A percentile compares a stretch with the other conserved stretches of the same genome.
These are phyloP conservation scores for Holotrichia oblita DNA, from an alignment of 1,140 invertebrate species.

Conservation along the genomic window DNA sequence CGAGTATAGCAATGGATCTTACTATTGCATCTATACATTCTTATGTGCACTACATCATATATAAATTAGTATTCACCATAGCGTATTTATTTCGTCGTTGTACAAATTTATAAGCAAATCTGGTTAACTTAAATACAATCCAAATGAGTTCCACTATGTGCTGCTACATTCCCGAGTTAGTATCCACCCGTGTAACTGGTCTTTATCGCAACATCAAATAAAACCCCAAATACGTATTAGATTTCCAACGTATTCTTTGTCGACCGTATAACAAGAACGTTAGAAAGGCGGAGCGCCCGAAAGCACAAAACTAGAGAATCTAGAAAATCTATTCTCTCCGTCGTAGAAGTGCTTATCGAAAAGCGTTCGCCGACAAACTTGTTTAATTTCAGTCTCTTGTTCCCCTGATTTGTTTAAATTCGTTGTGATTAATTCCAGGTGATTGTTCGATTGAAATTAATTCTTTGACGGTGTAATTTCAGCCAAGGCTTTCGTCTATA, in stretches of 20 bases:
- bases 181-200: background rate
- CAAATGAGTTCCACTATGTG: background rate
- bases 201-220: conserved; percentile 11
- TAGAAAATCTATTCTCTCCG: conserved; percentile 42
- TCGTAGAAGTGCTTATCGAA: conserved; percentile 40
- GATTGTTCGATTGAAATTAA: conserved; percentile 51
- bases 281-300: conserved; percentile 39
- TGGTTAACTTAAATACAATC: too few relatives aligned
- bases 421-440: conserved; percentile 50
- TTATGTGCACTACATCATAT: too few relatives aligned
- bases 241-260: background rate
- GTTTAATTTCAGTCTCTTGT: conserved; percentile 46
- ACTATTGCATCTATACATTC: too few relatives aligned
- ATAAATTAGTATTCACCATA: too few relatives aligned
- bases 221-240: conserved; percentile 1
- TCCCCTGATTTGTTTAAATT: conserved; percentile 51
- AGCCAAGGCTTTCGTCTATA: background rate
- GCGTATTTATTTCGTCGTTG: too few relatives aligned
- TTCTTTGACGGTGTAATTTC: conserved; percentile 50
- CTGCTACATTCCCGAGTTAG: background rate
- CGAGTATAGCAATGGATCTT: too few relatives aligned
- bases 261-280: conserved; percentile 30
- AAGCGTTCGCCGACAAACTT: conserved; percentile 43
- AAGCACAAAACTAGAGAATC: conserved; percentile 40
- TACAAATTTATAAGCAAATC: too few relatives aligned